Evolutionary conservation across 2,797 vertebrate species (phyloP).

Genomic region (Sebastes glaucus): DNA sequence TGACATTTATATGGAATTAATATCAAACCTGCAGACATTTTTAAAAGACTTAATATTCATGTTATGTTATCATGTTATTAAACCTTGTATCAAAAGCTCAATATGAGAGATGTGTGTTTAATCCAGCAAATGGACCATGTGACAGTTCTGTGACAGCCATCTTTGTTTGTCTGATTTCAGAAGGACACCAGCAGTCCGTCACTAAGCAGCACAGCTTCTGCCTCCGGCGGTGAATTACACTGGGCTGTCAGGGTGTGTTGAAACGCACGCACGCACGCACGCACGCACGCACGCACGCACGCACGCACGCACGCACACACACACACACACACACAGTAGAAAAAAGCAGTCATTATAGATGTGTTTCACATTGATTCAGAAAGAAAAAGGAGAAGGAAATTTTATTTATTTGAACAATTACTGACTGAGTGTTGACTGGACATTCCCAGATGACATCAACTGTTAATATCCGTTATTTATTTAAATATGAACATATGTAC

Average conservation of each 20-base stretch:
- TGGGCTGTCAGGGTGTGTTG: constrained; percentile 95
- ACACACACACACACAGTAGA: neutral
- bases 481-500: neutral
- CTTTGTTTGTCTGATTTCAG: constrained; percentile 75
- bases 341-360: neutral
- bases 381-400: neutral
- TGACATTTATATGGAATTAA: neutral
- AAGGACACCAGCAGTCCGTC: constrained; percentile 93
- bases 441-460: neutral
- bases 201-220: constrained; percentile 79
- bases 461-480: neutral
- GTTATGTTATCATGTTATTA: neutral
- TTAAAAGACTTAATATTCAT: neutral
- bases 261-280: neutral
- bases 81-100: neutral
- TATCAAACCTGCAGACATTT: neutral
- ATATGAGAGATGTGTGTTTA: neutral
- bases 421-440: neutral
- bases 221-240: constrained; percentile 84
- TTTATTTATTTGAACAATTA: neutral
- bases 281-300: neutral
- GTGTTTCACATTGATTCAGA: neutral
- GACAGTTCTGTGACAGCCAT: neutral
- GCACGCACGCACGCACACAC: neutral
- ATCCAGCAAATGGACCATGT: neutral